Evolutionary conservation across 2,797 vertebrate genomes (phyloP).

Genomic region (Mus minutoides): DNA sequence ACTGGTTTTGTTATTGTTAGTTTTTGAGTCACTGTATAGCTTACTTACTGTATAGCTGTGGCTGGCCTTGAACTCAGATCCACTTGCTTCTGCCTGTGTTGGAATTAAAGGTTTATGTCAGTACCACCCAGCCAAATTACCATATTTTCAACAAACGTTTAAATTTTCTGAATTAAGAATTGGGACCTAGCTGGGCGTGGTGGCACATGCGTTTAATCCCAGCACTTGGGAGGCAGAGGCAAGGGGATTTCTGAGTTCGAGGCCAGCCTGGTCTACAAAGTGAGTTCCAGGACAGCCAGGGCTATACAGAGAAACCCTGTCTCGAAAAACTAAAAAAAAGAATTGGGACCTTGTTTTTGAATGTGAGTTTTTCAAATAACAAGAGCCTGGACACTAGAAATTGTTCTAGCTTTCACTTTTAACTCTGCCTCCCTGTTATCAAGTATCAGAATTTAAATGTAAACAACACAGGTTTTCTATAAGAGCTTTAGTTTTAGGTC

Average conservation of each 20-base stretch:
- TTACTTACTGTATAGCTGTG: neutral
- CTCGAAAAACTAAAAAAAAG: too few relatives aligned
- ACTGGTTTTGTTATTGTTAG: neutral
- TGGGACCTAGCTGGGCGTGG: too few relatives aligned
- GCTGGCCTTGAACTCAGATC: neutral
- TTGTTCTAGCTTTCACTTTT: conserved; percentile 9
- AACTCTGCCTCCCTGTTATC: neutral
- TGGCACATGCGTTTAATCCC: too few relatives aligned
- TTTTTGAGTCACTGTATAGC: neutral
- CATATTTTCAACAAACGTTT: neutral
- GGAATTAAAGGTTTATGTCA: neutral
- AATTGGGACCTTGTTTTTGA: conserved; percentile 36
- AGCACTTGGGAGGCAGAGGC: too few relatives aligned
- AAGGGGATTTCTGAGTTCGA: too few relatives aligned
- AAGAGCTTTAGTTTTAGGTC: conserved; percentile 33
- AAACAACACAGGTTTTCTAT: conserved; percentile 27
- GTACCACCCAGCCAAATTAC: neutral
- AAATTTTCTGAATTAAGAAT: conserved; percentile 44
- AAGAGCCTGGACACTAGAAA: neutral
- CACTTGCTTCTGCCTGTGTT: neutral
- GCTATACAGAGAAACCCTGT: too few relatives aligned
- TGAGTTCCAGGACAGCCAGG: too few relatives aligned
- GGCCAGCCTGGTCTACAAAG: too few relatives aligned
- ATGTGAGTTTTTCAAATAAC: conserved; percentile 7
- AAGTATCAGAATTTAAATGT: conserved; percentile 12